Evolutionary conservation across 2,113 vertebrate species (phyloP), one percentile per base, ranked within the genome.

Genomic region (Gallinago paraguaiae): DNA sequence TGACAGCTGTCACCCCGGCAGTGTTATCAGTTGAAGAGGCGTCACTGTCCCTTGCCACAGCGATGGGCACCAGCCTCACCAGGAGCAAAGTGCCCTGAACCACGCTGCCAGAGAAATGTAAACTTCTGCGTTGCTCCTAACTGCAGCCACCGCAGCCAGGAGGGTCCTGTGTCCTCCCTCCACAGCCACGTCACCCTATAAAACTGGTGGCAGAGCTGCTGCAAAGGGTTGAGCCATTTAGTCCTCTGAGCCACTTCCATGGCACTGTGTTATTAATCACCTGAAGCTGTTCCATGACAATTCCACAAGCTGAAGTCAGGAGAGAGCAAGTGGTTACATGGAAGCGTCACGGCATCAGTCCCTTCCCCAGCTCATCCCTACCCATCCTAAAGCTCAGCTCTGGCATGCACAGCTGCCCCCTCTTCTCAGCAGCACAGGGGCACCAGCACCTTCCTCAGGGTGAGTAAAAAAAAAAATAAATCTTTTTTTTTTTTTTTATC

Each of bases 41-140:
- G 0, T 8, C 41, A 35, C 60, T 4, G 5, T 37, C 8, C 51
- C 54, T 64, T 39, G 4, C 23, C 0, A 0, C 56, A 67, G 20
- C 5, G 1, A 20, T 2, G 4, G 30, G 9, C 30, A 64, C 15
- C 2, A 1, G 25, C 31, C 59, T 72, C 8, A 1, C 48, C 18
- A 5, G 28, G 35, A 46, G 20, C 75, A 81, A 84, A 84, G 53
- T 7, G 53, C 33, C 53, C 64, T 12, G n/a, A 90, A 68, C 57
- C 22, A 13, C 0, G 0, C 4, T 9, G 24, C 0, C 3, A 41
- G 54, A 85, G n/a, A 85, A 90, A 63, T 12, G 22, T 14, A 87
- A 33, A 51, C 46, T 78, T 60, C 0, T 7, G 46, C 60, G 69
- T 84, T 74, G 41, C 54, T 84, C 56, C 41, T 13, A 43, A 31